These are phyloP conservation scores for Philantomba maxwellii DNA, from an alignment of 2,113 vertebrate species.

Conservation along the genomic window DNA sequence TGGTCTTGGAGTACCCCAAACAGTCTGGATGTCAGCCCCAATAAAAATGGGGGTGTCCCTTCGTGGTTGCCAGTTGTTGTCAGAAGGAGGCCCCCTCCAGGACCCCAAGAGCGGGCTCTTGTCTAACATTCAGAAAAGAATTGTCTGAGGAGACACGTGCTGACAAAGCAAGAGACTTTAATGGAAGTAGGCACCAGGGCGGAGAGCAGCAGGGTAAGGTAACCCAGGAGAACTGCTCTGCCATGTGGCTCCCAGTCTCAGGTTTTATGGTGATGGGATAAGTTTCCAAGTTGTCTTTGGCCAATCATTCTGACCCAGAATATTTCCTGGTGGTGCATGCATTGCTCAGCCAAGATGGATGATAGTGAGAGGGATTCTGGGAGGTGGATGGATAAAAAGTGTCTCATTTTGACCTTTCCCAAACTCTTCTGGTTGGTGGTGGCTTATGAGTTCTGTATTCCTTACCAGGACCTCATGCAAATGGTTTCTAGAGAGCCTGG, in stretches of 20 bases:
- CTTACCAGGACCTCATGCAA: background rate
- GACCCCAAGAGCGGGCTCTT: background rate
- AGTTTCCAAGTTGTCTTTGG: background rate
- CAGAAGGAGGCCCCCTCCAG: background rate
- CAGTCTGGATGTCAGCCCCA: background rate
- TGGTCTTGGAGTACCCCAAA: background rate
- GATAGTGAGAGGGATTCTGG: background rate
- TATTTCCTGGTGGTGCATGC: accelerated
- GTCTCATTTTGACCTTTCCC: background rate
- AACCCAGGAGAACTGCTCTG: background rate
- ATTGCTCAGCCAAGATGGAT: background rate
- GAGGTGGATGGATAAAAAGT: background rate
- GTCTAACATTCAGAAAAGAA: background rate
- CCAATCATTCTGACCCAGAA: background rate
- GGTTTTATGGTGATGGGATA: background rate
- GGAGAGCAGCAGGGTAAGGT: background rate
- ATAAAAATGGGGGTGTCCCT: background rate
- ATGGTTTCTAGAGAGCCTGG: background rate
- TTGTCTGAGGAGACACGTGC: background rate
- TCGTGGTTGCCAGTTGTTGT: background rate
- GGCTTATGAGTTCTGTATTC: background rate
- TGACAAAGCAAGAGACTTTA: background rate
- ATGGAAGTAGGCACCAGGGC: background rate
- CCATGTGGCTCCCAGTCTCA: background rate
- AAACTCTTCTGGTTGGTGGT: background rate